phyloP scores from a whole-genome alignment of 64 coral and sea anemone genomes.

The Trachythela sp. region DNA sequence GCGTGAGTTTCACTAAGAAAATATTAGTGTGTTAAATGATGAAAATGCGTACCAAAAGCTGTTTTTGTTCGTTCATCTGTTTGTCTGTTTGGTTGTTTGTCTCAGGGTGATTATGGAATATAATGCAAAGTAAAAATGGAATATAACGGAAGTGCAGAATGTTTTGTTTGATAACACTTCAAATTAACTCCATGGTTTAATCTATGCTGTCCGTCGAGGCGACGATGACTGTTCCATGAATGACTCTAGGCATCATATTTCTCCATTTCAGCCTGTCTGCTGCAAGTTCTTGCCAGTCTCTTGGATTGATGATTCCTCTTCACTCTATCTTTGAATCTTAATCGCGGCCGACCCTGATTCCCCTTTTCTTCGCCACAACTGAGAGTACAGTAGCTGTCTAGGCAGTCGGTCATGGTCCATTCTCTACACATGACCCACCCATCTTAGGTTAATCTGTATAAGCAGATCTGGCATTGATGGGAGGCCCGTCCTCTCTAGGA shows the following conservation, averaged over 20 bases:
- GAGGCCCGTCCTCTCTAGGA: neutral
- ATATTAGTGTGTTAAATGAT: too few species aligned
- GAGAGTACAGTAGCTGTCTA: neutral
- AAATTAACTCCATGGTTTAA: too few species aligned
- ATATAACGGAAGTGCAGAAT: too few species aligned
- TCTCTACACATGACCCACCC: neutral
- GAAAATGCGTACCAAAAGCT: too few species aligned
- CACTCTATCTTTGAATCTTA: slow-evolving; percentile 26
- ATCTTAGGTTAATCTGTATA: neutral
- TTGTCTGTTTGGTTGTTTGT: too few species aligned
- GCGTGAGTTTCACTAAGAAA: too few species aligned
- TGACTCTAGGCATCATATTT: neutral
- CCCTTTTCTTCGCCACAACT: neutral
- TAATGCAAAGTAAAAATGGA: too few species aligned
- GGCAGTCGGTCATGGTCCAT: neutral
- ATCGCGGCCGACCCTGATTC: neutral
- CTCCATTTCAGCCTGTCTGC: neutral
- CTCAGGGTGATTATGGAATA: too few species aligned
- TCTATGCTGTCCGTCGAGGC: neutral
- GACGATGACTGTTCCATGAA: neutral
- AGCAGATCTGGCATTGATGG: neutral
- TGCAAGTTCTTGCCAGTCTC: neutral
- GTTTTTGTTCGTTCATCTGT: too few species aligned
- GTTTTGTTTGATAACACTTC: too few species aligned
- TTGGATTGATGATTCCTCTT: slow-evolving; percentile 25